Base-by-base conservation (phyloP, 2,113 vertebrate genomes). In the Brevimyrus niger region DNA sequence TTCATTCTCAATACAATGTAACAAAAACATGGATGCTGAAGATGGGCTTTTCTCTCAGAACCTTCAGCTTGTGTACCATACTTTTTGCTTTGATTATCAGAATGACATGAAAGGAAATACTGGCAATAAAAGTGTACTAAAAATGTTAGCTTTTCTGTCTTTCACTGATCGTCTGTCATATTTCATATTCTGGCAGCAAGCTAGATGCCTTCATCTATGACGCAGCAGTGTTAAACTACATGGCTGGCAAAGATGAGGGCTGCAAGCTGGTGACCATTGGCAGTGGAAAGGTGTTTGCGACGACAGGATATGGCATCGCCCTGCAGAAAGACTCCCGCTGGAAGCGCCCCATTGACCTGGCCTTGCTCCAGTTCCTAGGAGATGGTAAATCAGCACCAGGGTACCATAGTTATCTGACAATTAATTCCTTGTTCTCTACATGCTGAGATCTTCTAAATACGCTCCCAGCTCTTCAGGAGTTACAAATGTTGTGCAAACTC, bases 231-330 rank as follows among this genome's bases (percentile, higher is more conserved):
- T 96, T 99, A 91, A 99, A 99, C 95, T 99, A 99, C 96, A 99
- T 99, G 98, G 98, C 98, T 0, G 97, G 98, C 89, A 99, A 99
- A 91, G 98, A 99, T 0, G 98, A 99, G 91, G 98, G 98, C 90
- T 99, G 98, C 94, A 99, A 99, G 93, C 95, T 99, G 95, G 98
- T 99, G 92, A 99, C 98, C 92, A 99, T 99, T 0, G 98, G 98
- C 92, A 98, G 97, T 0, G 98, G 98, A 87, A 99, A 99, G 92
- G 98, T 99, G 91, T 99, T 99, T 19, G 98, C 98, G 91, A 98
- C 98, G 93, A 99, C 98, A 0, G 98, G 98, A 90, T 99, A 99
- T 0, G 98, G 98, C 93, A 99, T 99, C 0, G 98, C 98, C 84
- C 94, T 99, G 94, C 97, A 98, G 95, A 99, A 99, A 94, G 97